These are phyloP conservation scores for Plebejus melissa DNA, from an alignment of 2,888 invertebrate genomes.

Conservation along the genomic window DNA sequence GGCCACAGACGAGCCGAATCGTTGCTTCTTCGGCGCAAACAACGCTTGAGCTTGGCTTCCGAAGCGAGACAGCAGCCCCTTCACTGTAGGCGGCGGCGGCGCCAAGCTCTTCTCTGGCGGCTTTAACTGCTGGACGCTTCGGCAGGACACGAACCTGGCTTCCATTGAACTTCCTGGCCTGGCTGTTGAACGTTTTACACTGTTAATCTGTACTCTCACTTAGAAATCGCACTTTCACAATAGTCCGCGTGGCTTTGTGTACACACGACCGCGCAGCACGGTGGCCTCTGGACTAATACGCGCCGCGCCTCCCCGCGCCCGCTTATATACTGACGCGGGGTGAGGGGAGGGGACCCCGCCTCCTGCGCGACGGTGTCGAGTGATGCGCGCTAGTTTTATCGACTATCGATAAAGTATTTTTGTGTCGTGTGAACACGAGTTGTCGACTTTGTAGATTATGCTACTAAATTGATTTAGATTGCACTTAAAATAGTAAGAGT, in stretches of 20 bases:
- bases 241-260: conserved; percentile 59
- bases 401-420: conserved; percentile 24
- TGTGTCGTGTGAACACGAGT: neutral
- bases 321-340: conserved; percentile 55
- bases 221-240: conserved; percentile 74
- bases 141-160: conserved; percentile 79
- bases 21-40: conserved; percentile 73
- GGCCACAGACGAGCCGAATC: conserved; percentile 82
- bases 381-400: conserved; percentile 44
- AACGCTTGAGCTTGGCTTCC: conserved; percentile 77
- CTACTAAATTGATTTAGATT: neutral
- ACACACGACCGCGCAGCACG: conserved; percentile 55
- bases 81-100: conserved; percentile 72
- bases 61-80: conserved; percentile 75
- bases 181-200: conserved; percentile 2
- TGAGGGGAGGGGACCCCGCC: conserved; percentile 42
- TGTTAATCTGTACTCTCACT: conserved; percentile 59
- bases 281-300: conserved; percentile 63
- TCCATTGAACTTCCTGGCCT: conserved; percentile 74
- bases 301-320: conserved; percentile 66
- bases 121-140: conserved; percentile 77
- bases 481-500: neutral
- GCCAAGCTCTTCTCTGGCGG: conserved; percentile 76
- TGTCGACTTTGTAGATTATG: neutral
- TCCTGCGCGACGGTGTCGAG: conserved; percentile 58